Conservation (phyloP, 2,113 vertebrate genomes). For the Butorides virescens region DNA sequence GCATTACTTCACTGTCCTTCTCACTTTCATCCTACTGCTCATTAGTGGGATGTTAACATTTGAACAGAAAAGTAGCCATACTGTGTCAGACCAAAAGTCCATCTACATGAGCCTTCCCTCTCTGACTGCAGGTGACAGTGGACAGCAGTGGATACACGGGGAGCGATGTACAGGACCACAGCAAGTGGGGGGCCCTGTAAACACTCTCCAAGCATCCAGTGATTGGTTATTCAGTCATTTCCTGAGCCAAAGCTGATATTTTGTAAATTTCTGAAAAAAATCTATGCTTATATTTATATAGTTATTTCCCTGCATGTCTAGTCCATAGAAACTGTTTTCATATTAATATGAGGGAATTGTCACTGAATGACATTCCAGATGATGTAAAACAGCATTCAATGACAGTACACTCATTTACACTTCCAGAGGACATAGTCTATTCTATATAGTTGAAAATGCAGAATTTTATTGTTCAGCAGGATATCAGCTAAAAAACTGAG, state of each 20-base stretch:
- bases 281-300: neutral
- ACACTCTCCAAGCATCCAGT: neutral
- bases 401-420: neutral
- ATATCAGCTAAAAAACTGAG: neutral
- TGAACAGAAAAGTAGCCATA: neutral
- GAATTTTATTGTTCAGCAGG: neutral
- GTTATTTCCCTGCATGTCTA: neutral
- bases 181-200: neutral
- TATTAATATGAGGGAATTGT: neutral
- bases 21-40: neutral
- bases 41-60: neutral
- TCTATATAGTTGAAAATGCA: neutral
- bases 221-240: neutral
- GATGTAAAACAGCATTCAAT: neutral
- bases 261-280: neutral
- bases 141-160: fast-evolving
- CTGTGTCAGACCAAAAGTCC: neutral
- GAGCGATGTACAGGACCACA: neutral
- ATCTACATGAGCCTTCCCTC: fast-evolving
- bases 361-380: neutral
- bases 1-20: neutral
- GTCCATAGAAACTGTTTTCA: neutral
- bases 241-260: neutral
- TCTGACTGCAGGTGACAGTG: neutral
- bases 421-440: neutral